Conservation (phyloP, 2,113 vertebrate genomes). For the Megaceryle torquata region DNA sequence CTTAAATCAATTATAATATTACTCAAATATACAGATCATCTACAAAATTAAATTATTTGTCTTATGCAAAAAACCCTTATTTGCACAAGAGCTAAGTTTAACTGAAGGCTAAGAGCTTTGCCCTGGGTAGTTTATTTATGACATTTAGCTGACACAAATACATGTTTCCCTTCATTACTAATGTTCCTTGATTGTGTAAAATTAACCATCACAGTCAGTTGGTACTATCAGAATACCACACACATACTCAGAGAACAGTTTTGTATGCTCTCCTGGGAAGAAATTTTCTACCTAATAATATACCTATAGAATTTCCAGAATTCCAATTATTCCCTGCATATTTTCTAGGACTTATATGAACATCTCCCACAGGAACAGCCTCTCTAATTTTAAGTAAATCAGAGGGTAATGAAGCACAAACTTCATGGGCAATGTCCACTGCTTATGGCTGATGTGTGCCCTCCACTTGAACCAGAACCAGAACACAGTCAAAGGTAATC, state of each 20-base stretch:
- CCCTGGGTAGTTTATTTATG: not conserved
- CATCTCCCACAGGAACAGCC: not conserved
- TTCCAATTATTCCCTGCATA: not conserved
- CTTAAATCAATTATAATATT: not conserved
- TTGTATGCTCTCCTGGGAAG: not conserved
- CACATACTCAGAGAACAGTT: not conserved
- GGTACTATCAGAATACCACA: not conserved
- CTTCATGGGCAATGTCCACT: not conserved
- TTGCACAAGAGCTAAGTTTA: not conserved
- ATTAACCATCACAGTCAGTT: not conserved
- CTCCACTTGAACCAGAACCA: not conserved
- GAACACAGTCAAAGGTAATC: not conserved
- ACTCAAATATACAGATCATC: not conserved
- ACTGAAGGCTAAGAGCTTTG: not conserved
- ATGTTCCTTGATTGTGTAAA: not conserved
- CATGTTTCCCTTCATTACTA: not conserved
- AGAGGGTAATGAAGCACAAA: not conserved
- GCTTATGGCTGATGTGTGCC: not conserved
- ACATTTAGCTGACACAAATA: not conserved
- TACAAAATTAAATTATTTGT: not conserved
- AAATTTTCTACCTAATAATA: not conserved
- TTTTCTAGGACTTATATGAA: not conserved
- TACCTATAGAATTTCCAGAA: not conserved
- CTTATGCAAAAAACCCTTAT: not conserved
- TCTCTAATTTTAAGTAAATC: not conserved